phyloP scores from a whole-genome alignment of 2,797 vertebrate species.

The Artibeus lituratus region DNA sequence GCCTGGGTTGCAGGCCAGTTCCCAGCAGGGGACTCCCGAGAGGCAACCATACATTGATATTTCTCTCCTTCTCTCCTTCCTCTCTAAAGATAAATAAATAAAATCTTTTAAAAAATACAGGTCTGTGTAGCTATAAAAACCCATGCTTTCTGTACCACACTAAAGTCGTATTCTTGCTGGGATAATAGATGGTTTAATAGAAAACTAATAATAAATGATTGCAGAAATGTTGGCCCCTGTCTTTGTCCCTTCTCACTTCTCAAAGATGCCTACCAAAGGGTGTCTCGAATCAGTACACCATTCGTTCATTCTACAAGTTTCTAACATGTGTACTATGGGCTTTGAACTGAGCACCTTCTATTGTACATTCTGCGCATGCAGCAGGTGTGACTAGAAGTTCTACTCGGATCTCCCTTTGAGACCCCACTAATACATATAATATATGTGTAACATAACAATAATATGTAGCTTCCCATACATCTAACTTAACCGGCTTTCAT shows the following conservation, averaged over 20 bases:
- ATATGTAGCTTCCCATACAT: neutral
- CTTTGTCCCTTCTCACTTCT: neutral
- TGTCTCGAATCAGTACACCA: neutral
- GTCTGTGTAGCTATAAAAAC: neutral
- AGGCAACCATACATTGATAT: too few relatives aligned
- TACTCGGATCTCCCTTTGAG: neutral
- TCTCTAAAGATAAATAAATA: too few relatives aligned
- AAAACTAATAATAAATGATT: slow-evolving; percentile 19
- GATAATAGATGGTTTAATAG: neutral
- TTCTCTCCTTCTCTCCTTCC: too few relatives aligned
- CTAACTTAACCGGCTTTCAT: neutral
- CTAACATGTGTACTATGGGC: neutral
- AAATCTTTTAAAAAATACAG: too few relatives aligned
- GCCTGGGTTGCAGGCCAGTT: too few relatives aligned
- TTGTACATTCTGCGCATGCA: neutral
- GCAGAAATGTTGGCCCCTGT: neutral
- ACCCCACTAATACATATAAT: neutral
- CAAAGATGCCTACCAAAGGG: neutral
- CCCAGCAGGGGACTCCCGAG: too few relatives aligned
- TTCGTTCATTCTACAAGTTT: neutral
- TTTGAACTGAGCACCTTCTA: neutral
- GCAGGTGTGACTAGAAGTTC: neutral
- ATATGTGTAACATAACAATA: neutral
- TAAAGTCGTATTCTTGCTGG: neutral
- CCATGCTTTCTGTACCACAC: neutral